Base-by-base conservation (phyloP, 2,888 invertebrate genomes). In the Thysanoteuthis rhombus region DNA sequence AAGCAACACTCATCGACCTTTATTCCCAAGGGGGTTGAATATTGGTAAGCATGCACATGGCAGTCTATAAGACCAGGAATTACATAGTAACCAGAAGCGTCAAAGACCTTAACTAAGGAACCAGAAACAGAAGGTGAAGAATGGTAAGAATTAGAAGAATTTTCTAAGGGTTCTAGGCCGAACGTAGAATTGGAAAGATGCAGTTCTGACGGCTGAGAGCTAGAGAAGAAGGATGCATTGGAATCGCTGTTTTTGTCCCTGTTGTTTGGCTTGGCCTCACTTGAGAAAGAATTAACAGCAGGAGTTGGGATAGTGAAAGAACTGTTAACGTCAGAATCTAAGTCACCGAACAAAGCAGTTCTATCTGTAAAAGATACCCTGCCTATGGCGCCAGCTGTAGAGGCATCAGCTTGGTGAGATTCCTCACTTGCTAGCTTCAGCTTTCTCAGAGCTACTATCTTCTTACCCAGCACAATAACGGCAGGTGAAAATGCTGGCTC, bases 51-150 rank as follows among this genome's bases (percentile, higher is more conserved):
- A 94, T 96, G 96, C 32, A 96, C 95, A 94, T 96, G 96, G n/a
- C 95, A 95, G 94, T 96, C 96, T 91, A 96, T 95, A 38, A 96
- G 94, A 38, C 96, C 96, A n/a, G 96, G 95, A 45, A 95, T 95
- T 90, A 96, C 96, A 40, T 96, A 92, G 93, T 95, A 96, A 92
- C 95, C 96, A 45, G 94, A 90, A 16, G 96, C 96, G 93, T 96
- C 95, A 92, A 96, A 95, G 42, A 93, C 94, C 42, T 94, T 93
- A 40, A 40, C 92, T 39, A n/a, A n/a, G 75, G n/a, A 75, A 52
- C 52, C 52, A 52, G 52, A 52, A n/a, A 19, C 75, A 75, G 75
- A 75, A 75, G 75, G n/a, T 75, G 75, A 75, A 75, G 75, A 75
- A 75, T 36, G 2, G n/a, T 16, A 0, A 12, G n/a, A n/a, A 75